Conservation (phyloP, 2,113 vertebrate species). For the Sinocyclocheilus grahami region DNA sequence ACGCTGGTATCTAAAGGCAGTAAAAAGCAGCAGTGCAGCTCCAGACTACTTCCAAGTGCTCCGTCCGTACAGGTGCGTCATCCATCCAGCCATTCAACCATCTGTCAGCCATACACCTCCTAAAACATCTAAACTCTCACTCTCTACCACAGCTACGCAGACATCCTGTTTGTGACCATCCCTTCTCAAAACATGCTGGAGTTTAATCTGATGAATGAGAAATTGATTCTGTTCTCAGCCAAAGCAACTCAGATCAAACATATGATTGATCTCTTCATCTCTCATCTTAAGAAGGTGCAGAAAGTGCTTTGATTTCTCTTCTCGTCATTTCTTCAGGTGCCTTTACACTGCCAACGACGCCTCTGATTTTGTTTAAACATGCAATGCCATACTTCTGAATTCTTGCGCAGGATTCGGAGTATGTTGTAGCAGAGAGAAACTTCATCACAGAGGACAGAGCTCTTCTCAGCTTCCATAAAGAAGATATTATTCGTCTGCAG, state of each 20-base stretch:
- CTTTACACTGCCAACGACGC: background rate
- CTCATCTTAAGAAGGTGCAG: slow-evolving; percentile 89
- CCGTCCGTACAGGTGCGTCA: slow-evolving; percentile 82
- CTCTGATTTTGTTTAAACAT: background rate
- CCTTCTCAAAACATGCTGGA: slow-evolving; percentile 95
- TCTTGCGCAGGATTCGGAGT: slow-evolving; percentile 83
- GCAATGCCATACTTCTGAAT: background rate
- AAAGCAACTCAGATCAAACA: slow-evolving; percentile 90
- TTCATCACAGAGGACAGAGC: slow-evolving; percentile 80
- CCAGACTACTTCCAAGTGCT: slow-evolving; percentile 88
- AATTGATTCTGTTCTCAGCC: slow-evolving; percentile 97
- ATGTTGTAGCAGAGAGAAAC: slow-evolving; percentile 88
- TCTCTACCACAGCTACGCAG: slow-evolving; percentile 79
- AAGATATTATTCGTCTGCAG: slow-evolving; percentile 91
- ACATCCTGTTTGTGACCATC: slow-evolving; percentile 92
- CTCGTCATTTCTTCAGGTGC: background rate
- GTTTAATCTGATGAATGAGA: slow-evolving; percentile 91
- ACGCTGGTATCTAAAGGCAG: slow-evolving; percentile 84
- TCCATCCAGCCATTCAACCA: background rate
- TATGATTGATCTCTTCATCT: slow-evolving; percentile 90
- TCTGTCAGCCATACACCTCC: background rate
- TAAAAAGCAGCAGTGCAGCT: slow-evolving; percentile 78
- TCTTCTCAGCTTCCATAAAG: slow-evolving; percentile 91
- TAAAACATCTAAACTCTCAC: background rate
- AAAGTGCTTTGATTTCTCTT: background rate